Conservation (phyloP, 2,113 vertebrate genomes). For the Brachirus orientalis region DNA sequence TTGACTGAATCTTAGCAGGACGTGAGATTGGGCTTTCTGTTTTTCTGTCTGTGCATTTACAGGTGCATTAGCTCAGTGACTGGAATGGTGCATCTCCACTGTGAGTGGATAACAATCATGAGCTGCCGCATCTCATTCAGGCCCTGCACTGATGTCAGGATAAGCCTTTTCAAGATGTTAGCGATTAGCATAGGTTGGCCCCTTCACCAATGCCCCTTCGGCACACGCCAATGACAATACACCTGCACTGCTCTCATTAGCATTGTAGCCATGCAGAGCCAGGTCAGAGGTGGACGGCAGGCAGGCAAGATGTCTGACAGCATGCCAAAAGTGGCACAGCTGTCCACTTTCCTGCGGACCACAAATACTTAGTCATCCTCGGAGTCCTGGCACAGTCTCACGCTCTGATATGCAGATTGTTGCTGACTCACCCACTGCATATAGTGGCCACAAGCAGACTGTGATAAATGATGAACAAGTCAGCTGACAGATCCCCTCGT, state of each 20-base stretch:
- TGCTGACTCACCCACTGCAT: slow-evolving; percentile 69
- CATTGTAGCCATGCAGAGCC: slow-evolving; percentile 51
- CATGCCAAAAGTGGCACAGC: slow-evolving; percentile 58
- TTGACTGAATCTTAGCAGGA: too few relatives aligned
- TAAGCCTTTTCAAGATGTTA: slow-evolving; percentile 68
- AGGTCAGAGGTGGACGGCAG: slow-evolving; percentile 64
- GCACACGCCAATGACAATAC: slow-evolving; percentile 54
- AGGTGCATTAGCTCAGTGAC: too few relatives aligned
- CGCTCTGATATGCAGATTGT: slow-evolving; percentile 42
- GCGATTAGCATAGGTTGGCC: slow-evolving; percentile 66
- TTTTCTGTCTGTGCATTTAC: too few relatives aligned
- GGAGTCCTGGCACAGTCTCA: slow-evolving; percentile 31
- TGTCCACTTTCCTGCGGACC: slow-evolving; percentile 62
- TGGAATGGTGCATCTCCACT: slow-evolving; percentile 17
- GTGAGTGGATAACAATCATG: slow-evolving; percentile 57
- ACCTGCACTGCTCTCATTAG: slow-evolving; percentile 51
- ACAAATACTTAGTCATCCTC: slow-evolving; percentile 45
- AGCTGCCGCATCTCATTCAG: slow-evolving; percentile 52
- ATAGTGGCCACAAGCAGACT: slow-evolving; percentile 58
- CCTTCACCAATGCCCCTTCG: slow-evolving; percentile 68
- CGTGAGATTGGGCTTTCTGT: too few relatives aligned
- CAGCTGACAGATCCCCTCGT: slow-evolving; percentile 61
- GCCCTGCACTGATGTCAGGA: slow-evolving; percentile 52
- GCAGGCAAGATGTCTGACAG: slow-evolving; percentile 58
- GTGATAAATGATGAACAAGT: slow-evolving; percentile 65